Evolutionary conservation across 2,888 invertebrate genomes (phyloP).

Genomic region (Sericinus montela): DNA sequence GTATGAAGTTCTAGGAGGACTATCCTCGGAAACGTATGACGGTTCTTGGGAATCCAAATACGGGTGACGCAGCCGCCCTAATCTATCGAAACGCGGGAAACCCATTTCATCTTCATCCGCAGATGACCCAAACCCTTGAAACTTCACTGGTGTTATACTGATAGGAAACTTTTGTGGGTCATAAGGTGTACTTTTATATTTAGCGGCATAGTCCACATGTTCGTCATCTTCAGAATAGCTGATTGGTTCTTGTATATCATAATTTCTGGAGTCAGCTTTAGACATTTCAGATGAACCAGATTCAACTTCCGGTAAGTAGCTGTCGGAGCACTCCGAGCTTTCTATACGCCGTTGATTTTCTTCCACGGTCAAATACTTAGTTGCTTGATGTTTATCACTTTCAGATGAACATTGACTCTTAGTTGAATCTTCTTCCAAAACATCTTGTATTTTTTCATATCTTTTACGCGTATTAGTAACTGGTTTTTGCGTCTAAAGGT

Average conservation of each 20-base stretch:
- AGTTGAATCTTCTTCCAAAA: conserved; percentile 73
- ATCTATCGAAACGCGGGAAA: conserved; percentile 80
- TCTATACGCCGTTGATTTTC: conserved; percentile 76
- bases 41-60: conserved; percentile 73
- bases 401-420: conserved; percentile 75
- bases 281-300: conserved; percentile 81
- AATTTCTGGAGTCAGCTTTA: conserved; percentile 70
- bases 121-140: conserved; percentile 81
- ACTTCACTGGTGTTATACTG: conserved; percentile 71
- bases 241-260: conserved; percentile 54
- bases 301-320: conserved; percentile 83
- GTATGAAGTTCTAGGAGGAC: conserved; percentile 65
- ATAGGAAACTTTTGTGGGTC: conserved; percentile 66
- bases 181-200: conserved; percentile 58
- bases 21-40: conserved; percentile 68
- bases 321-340: conserved; percentile 83
- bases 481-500: conserved; percentile 85
- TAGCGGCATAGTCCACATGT: conserved; percentile 60
- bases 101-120: conserved; percentile 84
- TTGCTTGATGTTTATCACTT: conserved; percentile 63
- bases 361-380: conserved; percentile 59
- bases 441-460: conserved; percentile 76
- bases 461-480: conserved; percentile 78
- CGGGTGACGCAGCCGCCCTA: conserved; percentile 76
- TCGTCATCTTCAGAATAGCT: conserved; percentile 80